Evolutionary conservation across 2,888 invertebrate species (phyloP).

Genomic region (Laothoe populi): DNA sequence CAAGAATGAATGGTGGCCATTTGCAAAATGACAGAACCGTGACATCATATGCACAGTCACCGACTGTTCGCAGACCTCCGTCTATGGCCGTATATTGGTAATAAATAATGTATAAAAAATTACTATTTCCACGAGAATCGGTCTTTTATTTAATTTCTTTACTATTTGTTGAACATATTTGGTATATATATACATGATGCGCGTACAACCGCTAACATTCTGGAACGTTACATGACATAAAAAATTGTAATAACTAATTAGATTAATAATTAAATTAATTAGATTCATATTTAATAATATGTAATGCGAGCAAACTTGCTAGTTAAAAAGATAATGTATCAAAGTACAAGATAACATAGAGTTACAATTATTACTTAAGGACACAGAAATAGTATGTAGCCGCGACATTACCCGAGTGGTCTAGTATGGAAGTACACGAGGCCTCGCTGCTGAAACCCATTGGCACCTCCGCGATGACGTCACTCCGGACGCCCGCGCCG

Average conservation of each 20-base stretch:
- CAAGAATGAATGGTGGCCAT: conserved; percentile 48
- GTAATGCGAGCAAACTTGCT: too few species aligned
- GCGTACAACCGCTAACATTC: conserved; percentile 14
- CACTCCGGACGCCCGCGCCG: conserved; percentile 59
- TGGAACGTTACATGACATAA: conserved; percentile 13
- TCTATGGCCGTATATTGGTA: conserved; percentile 28
- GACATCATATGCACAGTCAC: conserved; percentile 47
- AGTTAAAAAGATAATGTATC: background rate
- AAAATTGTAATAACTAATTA: background rate
- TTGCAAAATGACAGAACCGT: conserved; percentile 48
- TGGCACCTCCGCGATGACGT: conserved; percentile 80
- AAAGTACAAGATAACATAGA: background rate
- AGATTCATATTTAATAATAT: too few species aligned
- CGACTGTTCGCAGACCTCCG: conserved; percentile 34
- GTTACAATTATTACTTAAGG: background rate
- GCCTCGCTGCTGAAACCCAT: conserved; percentile 73
- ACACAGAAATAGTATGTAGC: background rate
- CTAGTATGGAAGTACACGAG: background rate
- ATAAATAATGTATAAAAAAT: conserved; percentile 18
- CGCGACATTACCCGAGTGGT: background rate
- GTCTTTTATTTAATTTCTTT: conserved; percentile 7
- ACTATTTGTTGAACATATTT: background rate
- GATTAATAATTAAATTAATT: too few species aligned
- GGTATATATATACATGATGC: conserved; percentile 6
- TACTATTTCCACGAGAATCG: conserved; percentile 12